These are phyloP conservation scores for Perccottus glenii DNA, from an alignment of 2,113 vertebrate species.

Conservation along the genomic window DNA sequence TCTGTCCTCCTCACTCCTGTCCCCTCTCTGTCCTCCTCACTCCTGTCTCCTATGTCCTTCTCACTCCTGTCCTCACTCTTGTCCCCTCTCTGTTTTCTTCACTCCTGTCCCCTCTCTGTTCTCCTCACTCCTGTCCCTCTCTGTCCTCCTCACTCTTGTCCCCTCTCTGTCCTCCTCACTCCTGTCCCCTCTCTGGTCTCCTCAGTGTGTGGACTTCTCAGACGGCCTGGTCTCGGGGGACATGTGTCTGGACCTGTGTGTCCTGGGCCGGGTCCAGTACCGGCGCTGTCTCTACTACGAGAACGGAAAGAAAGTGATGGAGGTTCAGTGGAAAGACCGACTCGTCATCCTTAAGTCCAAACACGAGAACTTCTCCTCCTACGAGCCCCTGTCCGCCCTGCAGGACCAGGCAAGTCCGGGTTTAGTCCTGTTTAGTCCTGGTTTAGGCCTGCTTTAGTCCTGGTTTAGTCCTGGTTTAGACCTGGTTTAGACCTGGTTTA, in stretches of 20 bases:
- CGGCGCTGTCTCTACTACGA: slow-evolving; percentile 91
- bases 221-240: slow-evolving; percentile 85
- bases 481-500: neutral
- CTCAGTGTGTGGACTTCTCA: slow-evolving; percentile 89
- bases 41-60: too few relatives aligned
- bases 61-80: too few relatives aligned
- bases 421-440: neutral
- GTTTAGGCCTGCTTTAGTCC: neutral
- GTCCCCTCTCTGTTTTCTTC: too few relatives aligned
- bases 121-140: too few relatives aligned
- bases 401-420: slow-evolving; percentile 76
- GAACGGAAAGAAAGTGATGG: slow-evolving; percentile 95
- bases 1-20: too few relatives aligned
- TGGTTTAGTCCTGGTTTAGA: neutral
- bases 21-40: too few relatives aligned
- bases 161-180: too few relatives aligned
- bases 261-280: slow-evolving; percentile 83
- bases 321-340: slow-evolving; percentile 88
- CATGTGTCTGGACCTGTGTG: slow-evolving; percentile 93
- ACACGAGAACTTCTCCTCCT: slow-evolving; percentile 91
- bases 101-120: too few relatives aligned
- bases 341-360: slow-evolving; percentile 92
- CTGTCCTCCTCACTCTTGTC: too few relatives aligned
- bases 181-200: neutral
- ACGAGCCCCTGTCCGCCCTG: slow-evolving; percentile 81